These are phyloP conservation scores for Helostoma temminkii DNA, from an alignment of 2,797 vertebrate species.

Conservation along the genomic window DNA sequence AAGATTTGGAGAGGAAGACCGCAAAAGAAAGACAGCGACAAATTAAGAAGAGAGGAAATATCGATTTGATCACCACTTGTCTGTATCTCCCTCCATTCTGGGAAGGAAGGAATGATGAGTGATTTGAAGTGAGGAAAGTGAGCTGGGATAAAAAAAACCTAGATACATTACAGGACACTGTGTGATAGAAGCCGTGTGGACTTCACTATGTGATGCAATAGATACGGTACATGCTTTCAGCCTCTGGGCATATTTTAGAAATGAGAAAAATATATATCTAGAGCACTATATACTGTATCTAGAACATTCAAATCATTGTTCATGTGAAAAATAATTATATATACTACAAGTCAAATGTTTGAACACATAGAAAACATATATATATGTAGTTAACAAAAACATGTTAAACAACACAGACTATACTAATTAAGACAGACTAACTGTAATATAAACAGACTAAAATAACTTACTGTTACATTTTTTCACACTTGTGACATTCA, in stretches of 20 bases:
- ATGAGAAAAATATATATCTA: neutral
- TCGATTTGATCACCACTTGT: constrained; percentile 54
- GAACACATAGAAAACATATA: too few species aligned
- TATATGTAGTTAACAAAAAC: too few species aligned
- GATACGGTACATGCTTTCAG: neutral
- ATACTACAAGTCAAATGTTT: too few species aligned
- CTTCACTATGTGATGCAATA: neutral
- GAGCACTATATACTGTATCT: too few species aligned
- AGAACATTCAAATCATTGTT: too few species aligned
- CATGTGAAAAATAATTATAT: too few species aligned
- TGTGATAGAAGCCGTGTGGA: constrained; percentile 25
- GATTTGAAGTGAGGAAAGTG: constrained; percentile 26
- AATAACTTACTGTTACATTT: too few species aligned
- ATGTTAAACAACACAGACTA: too few species aligned
- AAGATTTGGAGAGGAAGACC: constrained; percentile 54
- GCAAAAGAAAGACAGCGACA: constrained; percentile 54
- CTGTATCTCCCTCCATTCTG: constrained; percentile 39
- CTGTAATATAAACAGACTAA: too few species aligned
- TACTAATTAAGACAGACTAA: too few species aligned
- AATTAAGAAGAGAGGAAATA: constrained; percentile 57
- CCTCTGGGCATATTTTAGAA: neutral
- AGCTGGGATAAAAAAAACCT: constrained; percentile 22
- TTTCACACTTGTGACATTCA: too few species aligned
- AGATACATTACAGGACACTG: constrained; percentile 20
- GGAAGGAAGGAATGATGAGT: constrained; percentile 29